These are phyloP conservation scores for Pseudoatta argentina DNA, from an alignment of 1,140 invertebrate species.

Conservation along the genomic window DNA sequence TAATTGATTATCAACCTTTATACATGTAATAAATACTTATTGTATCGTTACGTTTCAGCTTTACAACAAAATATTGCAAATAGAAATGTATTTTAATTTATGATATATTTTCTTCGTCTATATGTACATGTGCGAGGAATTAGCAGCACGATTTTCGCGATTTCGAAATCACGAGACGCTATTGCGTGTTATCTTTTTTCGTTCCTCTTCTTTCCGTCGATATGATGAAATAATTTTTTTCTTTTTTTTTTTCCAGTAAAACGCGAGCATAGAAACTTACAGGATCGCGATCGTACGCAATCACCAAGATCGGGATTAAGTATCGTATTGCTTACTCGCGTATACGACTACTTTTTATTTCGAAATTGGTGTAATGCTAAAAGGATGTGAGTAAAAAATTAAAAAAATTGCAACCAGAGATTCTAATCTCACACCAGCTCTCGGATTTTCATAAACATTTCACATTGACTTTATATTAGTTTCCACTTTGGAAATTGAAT, in stretches of 20 bases:
- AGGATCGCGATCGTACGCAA: background rate
- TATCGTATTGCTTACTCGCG: background rate
- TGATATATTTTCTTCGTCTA: background rate
- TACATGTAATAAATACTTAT: background rate
- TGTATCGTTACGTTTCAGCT: background rate
- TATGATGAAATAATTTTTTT: slow-evolving; percentile 2
- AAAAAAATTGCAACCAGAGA: background rate
- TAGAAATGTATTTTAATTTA: background rate
- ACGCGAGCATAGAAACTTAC: background rate
- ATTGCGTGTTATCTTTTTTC: slow-evolving; percentile 14
- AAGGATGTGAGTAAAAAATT: background rate
- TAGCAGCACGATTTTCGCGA: slow-evolving; percentile 37
- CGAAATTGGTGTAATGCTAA: background rate
- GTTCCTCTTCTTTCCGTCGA: background rate
- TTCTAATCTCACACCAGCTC: background rate
- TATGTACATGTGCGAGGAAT: slow-evolving; percentile 1
- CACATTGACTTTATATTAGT: background rate
- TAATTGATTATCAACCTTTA: no score
- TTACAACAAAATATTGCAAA: background rate
- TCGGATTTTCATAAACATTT: background rate
- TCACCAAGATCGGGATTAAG: background rate
- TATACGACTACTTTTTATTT: slow-evolving; percentile 1
- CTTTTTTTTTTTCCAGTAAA: background rate
- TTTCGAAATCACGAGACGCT: slow-evolving; percentile 55
- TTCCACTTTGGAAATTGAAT: background rate